Evolutionary conservation across 2,113 vertebrate species (phyloP).

Genomic region (Xyliphius kryptos): DNA sequence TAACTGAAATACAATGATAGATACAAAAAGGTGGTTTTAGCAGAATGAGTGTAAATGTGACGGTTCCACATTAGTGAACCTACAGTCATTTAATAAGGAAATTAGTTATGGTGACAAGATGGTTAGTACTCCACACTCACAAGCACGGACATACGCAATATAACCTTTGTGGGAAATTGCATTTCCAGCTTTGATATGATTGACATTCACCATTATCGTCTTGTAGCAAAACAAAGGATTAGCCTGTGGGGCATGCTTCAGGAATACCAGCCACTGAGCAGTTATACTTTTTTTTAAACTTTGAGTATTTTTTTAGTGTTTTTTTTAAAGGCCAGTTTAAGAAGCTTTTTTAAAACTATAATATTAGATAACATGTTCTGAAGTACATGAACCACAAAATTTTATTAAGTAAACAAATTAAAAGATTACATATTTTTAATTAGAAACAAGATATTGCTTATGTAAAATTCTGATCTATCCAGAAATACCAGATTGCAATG

Average conservation of each 20-base stretch:
- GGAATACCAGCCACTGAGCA: slow-evolving; percentile 3
- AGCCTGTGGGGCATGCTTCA: slow-evolving; percentile 13
- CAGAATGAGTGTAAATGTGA: background rate
- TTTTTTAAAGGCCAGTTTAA: background rate
- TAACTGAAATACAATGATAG: too few species aligned
- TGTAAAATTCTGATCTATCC: too few species aligned
- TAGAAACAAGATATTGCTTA: too few species aligned
- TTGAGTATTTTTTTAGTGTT: background rate
- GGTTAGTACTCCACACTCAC: background rate
- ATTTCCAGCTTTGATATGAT: slow-evolving; percentile 31
- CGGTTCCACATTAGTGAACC: background rate
- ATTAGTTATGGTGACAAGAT: too few species aligned
- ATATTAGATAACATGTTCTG: too few species aligned
- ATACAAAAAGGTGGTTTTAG: too few species aligned
- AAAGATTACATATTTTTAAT: too few species aligned
- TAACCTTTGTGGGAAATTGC: slow-evolving; percentile 36
- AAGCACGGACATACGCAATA: slow-evolving; percentile 13
- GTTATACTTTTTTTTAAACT: slow-evolving; percentile 8
- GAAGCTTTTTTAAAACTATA: too few species aligned
- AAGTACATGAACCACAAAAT: too few species aligned
- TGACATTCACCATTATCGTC: slow-evolving; percentile 25
- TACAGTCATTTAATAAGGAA: too few species aligned
- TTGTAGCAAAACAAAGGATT: slow-evolving; percentile 32
- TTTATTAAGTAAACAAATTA: too few species aligned
- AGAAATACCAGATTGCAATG: too few species aligned